Percentiles rank a stretch among this genome's conserved stretches.
phyloP scores from a whole-genome alignment of 2,113 vertebrate genomes.

The Nymphicus hollandicus region DNA sequence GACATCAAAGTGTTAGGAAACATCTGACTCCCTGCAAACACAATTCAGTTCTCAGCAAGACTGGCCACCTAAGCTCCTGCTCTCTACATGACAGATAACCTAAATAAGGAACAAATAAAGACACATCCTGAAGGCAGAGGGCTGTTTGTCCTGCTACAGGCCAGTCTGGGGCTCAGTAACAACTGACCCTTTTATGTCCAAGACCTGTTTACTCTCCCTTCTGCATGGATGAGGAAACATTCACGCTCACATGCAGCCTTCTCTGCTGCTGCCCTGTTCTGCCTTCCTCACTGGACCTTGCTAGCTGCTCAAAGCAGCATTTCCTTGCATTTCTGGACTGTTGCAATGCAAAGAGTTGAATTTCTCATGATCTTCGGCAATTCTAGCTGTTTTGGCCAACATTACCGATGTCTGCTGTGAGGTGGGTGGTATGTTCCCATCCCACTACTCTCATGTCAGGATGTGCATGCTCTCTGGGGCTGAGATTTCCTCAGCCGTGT shows the following conservation, averaged over 20 bases:
- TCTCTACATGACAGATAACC: neutral
- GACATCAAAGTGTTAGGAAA: neutral
- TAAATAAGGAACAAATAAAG: neutral
- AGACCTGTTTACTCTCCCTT: neutral
- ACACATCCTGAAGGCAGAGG: neutral
- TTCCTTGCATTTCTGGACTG: neutral
- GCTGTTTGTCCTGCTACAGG: neutral
- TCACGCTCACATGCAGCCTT: accelerated
- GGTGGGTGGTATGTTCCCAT: neutral
- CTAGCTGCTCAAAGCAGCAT: neutral
- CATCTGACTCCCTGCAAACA: neutral
- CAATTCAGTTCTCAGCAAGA: neutral
- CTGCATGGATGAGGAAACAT: neutral
- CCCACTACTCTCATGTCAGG: neutral
- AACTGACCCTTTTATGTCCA: neutral
- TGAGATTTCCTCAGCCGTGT: neutral
- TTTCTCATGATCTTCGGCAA: neutral
- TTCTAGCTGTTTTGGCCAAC: neutral
- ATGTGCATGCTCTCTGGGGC: accelerated
- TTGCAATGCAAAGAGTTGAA: neutral
- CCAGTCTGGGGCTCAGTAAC: neutral
- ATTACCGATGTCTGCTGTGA: neutral
- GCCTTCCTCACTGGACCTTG: neutral
- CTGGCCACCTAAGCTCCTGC: neutral
- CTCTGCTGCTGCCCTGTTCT: neutral